These are phyloP conservation scores for Pseudopodoces humilis DNA, from an alignment of 2,113 vertebrate genomes.

Conservation along the genomic window DNA sequence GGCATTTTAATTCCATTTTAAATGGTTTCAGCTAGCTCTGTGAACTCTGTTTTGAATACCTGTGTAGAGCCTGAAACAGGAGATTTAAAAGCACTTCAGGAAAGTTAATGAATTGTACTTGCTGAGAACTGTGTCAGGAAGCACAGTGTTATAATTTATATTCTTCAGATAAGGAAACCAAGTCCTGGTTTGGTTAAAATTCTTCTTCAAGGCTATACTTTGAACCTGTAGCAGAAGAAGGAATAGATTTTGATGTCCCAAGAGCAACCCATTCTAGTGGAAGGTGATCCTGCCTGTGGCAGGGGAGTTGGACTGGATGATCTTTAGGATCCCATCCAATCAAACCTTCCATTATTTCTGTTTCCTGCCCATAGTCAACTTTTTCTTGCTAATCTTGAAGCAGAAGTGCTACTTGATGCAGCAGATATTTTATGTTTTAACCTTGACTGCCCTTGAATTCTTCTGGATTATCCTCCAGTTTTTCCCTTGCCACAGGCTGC, in stretches of 20 bases:
- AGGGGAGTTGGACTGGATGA: background rate
- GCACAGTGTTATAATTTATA: background rate
- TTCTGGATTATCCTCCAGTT: background rate
- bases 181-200: background rate
- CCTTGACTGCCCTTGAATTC: background rate
- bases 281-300: rapidly evolving
- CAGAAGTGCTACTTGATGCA: background rate
- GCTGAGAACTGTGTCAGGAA: conserved; percentile 23
- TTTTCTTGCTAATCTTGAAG: background rate
- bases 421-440: background rate
- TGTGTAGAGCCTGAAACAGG: conserved; percentile 22
- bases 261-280: background rate
- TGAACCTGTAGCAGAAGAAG: background rate
- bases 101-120: conserved; percentile 35
- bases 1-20: conserved; percentile 33
- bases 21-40: conserved; percentile 34
- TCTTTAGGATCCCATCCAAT: background rate
- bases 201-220: background rate
- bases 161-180: conserved; percentile 4
- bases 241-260: background rate
- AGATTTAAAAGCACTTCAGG: conserved; percentile 50
- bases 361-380: background rate
- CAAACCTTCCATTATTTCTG: background rate
- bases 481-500: background rate
- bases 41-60: conserved; percentile 35